These are phyloP conservation scores for Neoscelio sp. DNA, from an alignment of 2,888 invertebrate species.

Conservation along the genomic window DNA sequence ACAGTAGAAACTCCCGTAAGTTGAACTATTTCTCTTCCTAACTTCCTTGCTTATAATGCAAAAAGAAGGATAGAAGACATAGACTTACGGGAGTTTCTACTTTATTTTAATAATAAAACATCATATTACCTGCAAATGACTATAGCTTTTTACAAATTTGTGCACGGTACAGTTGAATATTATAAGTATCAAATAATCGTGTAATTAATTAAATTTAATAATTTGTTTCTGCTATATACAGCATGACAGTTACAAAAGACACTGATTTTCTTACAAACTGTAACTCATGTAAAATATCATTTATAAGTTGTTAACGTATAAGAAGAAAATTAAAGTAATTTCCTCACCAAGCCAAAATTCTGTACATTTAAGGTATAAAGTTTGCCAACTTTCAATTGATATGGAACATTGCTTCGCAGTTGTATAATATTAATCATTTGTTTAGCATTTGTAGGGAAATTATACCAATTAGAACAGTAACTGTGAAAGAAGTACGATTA, in stretches of 20 bases:
- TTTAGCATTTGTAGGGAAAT: slow-evolving; percentile 12
- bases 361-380: slow-evolving; percentile 17
- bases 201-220: too few species aligned
- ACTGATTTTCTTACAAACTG: slow-evolving; percentile 34
- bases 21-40: too few species aligned
- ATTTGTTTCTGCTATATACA: background rate
- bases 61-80: too few species aligned
- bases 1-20: slow-evolving; percentile 54
- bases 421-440: slow-evolving; percentile 36
- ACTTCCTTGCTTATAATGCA: too few species aligned
- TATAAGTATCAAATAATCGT: too few species aligned
- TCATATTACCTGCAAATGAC: background rate
- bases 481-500: slow-evolving; percentile 5
- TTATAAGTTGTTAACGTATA: background rate
- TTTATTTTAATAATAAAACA: too few species aligned
- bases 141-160: too few species aligned
- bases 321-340: background rate
- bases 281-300: background rate
- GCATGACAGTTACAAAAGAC: slow-evolving; percentile 29
- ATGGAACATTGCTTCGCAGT: slow-evolving; percentile 18
- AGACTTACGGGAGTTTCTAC: too few species aligned
- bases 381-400: slow-evolving; percentile 27
- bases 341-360: slow-evolving; percentile 31
- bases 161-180: too few species aligned
- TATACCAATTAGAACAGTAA: slow-evolving; percentile 25